Percentiles rank a stretch among this genome's conserved stretches.
Evolutionary conservation across 2,888 invertebrate genomes (phyloP).

Genomic region (Cosmopolites sordidus): DNA sequence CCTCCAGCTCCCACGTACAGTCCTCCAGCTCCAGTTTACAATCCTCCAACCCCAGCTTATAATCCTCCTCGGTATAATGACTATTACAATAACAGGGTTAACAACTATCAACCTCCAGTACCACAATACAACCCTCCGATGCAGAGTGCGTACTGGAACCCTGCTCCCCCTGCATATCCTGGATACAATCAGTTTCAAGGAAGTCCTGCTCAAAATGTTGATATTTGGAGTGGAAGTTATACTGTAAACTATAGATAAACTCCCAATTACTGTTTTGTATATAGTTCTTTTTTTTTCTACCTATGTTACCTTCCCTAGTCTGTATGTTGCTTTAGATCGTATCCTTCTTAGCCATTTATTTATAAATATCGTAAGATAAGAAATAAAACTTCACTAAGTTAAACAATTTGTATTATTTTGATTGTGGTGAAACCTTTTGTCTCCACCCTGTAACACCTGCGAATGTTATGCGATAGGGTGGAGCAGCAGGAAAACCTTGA

Average conservation of each 20-base stretch:
- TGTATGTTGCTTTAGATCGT: background rate
- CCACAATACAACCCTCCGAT: slow-evolving; percentile 43
- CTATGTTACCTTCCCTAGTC: background rate
- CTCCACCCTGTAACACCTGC: slow-evolving; percentile 12
- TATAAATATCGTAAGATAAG: background rate
- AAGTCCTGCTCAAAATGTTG: slow-evolving; percentile 70
- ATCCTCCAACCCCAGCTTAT: slow-evolving; percentile 14
- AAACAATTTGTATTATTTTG: background rate
- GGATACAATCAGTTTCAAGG: slow-evolving; percentile 45
- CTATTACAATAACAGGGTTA: slow-evolving; percentile 20
- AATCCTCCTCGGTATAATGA: slow-evolving; percentile 18
- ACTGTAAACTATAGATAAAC: slow-evolving; percentile 60
- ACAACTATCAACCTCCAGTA: slow-evolving; percentile 31
- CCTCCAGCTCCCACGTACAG: slow-evolving; percentile 1
- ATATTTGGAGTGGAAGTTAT: slow-evolving; percentile 72
- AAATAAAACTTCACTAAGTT: background rate
- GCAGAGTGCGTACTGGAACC: slow-evolving; percentile 36
- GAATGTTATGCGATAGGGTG: background rate
- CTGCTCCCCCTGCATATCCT: slow-evolving; percentile 28
- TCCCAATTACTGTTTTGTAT: background rate
- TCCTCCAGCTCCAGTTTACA: slow-evolving; percentile 14
- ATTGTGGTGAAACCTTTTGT: background rate
- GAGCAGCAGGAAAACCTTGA: background rate
- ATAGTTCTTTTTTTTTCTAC: slow-evolving; percentile 1
- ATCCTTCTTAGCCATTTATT: background rate